Evolutionary conservation across 2,113 vertebrate genomes (phyloP), one percentile per base, ranked within the genome.

Genomic region (Dicentrarchus labrax): DNA sequence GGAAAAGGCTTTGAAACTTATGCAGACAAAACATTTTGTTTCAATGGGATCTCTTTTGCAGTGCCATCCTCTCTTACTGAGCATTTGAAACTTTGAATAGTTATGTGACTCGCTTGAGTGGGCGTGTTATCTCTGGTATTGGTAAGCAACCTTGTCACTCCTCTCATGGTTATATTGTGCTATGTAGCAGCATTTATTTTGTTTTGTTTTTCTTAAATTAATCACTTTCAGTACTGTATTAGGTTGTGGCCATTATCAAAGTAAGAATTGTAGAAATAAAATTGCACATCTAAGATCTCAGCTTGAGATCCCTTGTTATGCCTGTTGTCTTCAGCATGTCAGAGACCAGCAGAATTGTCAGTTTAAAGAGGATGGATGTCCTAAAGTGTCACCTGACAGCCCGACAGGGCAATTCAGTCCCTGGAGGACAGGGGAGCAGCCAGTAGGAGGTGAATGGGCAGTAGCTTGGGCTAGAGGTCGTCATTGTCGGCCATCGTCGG

Each of bases 361-460:
- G 47, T 80, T 82, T 86, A 76, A 88, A 83, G 47, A 88, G 82
- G 87, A 90, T 84, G 51, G 67, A 92, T 89, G 74, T 82, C 75
- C 67, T 22, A 19, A 87, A 19, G 50, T 76, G 76, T 60, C 83
- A 86, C 56, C 61, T 85, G 91, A 89, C 87, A 84, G 70, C 45
- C 30, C 45, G 78, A 88, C 77, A 48, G 78, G 80, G 66, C 80
- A 91, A 67, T 86, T 83, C 84, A 76, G 69, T 87, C 82, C 88
- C 79, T 71, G 54, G 82, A 87, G 90, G 83, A 90, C 86, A 76
- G 84, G 15, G 54, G 45, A 62, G 76, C 51, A n/a, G 76, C 84
- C 66, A 66, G 45, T 24, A 72, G 71, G 75, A 84, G 80, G 91
- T 80, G 86, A 85, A 82, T 74, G 82, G 89, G 24, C 88, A 82